Evolutionary conservation across 2,797 vertebrate species (phyloP).

Genomic region (Pipistrellus pipistrellus): DNA sequence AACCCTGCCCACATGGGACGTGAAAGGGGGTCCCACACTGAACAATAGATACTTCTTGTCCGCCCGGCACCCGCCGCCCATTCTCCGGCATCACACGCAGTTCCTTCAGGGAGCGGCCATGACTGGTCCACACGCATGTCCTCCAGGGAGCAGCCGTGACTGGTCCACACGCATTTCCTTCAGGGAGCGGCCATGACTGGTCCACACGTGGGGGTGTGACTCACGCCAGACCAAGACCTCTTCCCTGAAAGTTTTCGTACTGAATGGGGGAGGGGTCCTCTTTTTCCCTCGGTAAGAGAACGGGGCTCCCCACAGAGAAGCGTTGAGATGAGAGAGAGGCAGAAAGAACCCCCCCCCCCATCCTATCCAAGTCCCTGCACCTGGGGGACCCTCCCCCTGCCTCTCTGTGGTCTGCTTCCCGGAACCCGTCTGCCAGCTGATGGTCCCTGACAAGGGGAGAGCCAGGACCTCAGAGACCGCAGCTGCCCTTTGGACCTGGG

Average conservation of each 20-base stretch:
- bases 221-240: background rate
- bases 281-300: background rate
- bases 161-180: background rate
- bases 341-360: background rate
- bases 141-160: background rate
- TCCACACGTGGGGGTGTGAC: background rate
- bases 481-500: background rate
- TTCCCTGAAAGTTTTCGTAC: background rate
- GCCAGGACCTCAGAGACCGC: background rate
- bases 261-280: background rate
- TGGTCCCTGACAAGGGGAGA: background rate
- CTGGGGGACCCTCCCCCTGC: background rate
- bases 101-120: background rate
- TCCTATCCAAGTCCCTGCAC: background rate
- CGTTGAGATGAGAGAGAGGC: background rate
- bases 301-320: background rate
- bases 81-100: background rate
- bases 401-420: background rate
- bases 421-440: background rate
- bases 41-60: rapidly evolving
- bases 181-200: no score
- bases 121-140: background rate
- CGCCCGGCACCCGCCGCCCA: no score
- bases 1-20: no score
- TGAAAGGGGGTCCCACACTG: no score